phyloP scores from a whole-genome alignment of 2,797 vertebrate species.

The Loris lydekkerianus region DNA sequence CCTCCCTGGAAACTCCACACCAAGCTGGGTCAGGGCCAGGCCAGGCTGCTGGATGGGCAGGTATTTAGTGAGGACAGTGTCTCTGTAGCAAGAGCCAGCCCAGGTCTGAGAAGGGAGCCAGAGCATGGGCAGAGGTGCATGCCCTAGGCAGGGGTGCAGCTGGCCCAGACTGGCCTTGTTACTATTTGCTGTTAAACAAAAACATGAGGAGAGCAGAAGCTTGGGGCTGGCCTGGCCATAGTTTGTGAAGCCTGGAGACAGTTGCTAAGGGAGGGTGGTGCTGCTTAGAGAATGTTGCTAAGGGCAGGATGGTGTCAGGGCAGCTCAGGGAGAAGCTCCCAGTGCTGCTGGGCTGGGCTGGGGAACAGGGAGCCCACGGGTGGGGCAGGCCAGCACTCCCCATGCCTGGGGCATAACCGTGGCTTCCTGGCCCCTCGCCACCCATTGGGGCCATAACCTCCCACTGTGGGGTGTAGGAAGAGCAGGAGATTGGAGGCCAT shows the following conservation, averaged over 20 bases:
- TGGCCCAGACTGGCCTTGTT: constrained; percentile 67
- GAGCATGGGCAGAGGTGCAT: constrained; percentile 1
- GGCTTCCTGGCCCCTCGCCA: constrained; percentile 75
- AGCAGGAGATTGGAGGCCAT: constrained; percentile 38
- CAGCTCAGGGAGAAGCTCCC: constrained; percentile 76
- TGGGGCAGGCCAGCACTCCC: constrained; percentile 81
- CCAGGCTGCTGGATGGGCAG: constrained; percentile 47
- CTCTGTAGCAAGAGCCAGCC: constrained; percentile 44
- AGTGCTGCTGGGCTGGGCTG: constrained; percentile 72
- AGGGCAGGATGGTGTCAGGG: constrained; percentile 83
- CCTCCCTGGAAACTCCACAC: constrained; percentile 31
- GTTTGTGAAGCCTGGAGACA: constrained; percentile 86
- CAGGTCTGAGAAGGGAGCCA: constrained; percentile 55
- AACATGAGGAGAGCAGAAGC: constrained; percentile 82
- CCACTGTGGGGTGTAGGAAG: constrained; percentile 33
- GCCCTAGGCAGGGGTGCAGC: constrained; percentile 70
- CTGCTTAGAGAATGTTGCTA: constrained; percentile 84
- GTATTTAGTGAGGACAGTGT: constrained; percentile 42
- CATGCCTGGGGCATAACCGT: constrained; percentile 74
- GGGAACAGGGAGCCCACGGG: constrained; percentile 70
- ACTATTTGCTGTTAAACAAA: constrained; percentile 83
- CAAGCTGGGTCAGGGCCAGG: constrained; percentile 50
- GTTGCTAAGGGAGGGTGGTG: constrained; percentile 86
- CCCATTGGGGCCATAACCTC: constrained; percentile 50
- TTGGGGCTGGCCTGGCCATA: constrained; percentile 82